Percentiles rank a stretch among this genome's conserved stretches.
These are phyloP conservation scores for Zophobas morio DNA, from an alignment of 1,140 invertebrate species.

Conservation along the genomic window DNA sequence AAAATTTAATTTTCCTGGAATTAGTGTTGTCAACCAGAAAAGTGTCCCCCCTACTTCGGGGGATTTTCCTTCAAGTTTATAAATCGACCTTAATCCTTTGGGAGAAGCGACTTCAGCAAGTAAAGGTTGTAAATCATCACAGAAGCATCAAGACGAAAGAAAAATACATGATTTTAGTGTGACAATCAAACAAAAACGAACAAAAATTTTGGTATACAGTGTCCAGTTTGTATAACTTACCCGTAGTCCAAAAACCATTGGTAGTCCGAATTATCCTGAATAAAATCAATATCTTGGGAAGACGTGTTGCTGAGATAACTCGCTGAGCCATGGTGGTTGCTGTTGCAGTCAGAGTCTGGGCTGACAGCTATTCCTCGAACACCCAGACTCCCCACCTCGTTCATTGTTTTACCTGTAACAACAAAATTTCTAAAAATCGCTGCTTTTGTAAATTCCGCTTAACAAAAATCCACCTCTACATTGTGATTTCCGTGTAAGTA, in stretches of 20 bases:
- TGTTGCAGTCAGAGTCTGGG: slow-evolving; percentile 67
- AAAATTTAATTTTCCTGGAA: too few relatives aligned
- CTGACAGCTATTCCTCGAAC: slow-evolving; percentile 60
- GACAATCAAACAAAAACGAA: too few relatives aligned
- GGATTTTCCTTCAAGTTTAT: too few relatives aligned
- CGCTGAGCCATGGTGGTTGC: slow-evolving; percentile 65
- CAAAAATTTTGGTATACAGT: too few relatives aligned
- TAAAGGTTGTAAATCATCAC: too few relatives aligned
- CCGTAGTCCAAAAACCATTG: slow-evolving; percentile 92
- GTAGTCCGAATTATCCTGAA: slow-evolving; percentile 91
- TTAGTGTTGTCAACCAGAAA: too few relatives aligned
- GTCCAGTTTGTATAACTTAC: slow-evolving; percentile 68
- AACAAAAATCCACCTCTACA: background rate
- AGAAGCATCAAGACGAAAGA: too few relatives aligned
- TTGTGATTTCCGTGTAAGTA: too few relatives aligned
- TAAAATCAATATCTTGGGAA: slow-evolving; percentile 77
- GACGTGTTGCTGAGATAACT: slow-evolving; percentile 66
- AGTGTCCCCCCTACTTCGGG: too few relatives aligned
- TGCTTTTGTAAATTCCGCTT: background rate
- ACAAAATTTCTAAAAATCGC: slow-evolving; percentile 18
- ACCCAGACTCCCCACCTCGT: slow-evolving; percentile 62
- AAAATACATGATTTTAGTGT: too few relatives aligned
- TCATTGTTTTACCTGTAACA: slow-evolving; percentile 66
- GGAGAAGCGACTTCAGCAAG: too few relatives aligned
- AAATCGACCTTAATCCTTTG: too few relatives aligned